Evolutionary conservation across 2,113 vertebrate genomes (phyloP).

Genomic region (Sorex araneus): DNA sequence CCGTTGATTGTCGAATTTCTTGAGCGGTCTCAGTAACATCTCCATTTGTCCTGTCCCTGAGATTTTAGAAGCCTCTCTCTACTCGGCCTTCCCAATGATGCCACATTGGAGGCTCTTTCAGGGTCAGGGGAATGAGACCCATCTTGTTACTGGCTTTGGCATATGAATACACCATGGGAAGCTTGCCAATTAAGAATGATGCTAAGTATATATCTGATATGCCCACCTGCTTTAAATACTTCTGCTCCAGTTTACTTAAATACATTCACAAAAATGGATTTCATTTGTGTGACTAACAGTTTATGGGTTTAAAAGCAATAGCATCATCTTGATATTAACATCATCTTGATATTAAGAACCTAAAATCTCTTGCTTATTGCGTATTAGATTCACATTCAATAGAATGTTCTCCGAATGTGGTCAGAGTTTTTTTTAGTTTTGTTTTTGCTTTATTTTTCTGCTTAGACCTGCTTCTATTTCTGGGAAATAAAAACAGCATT

Average conservation of each 20-base stretch:
- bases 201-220: constrained; percentile 35
- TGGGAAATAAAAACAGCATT: constrained; percentile 55
- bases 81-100: too few relatives aligned
- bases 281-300: background rate
- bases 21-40: too few relatives aligned
- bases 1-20: too few relatives aligned
- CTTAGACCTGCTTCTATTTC: constrained; percentile 25
- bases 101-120: too few relatives aligned
- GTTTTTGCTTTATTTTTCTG: background rate
- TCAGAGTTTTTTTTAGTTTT: background rate
- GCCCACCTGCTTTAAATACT: constrained; percentile 27
- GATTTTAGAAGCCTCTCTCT: too few relatives aligned
- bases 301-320: constrained; percentile 27
- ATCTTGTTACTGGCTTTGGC: too few relatives aligned
- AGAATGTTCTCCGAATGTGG: constrained; percentile 37
- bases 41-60: too few relatives aligned
- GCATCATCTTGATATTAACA: constrained; percentile 35
- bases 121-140: too few relatives aligned
- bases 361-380: constrained; percentile 49
- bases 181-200: background rate
- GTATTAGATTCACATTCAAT: constrained; percentile 50
- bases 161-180: too few relatives aligned
- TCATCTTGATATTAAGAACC: background rate
- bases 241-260: constrained; percentile 33
- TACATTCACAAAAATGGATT: constrained; percentile 26